phyloP scores from a whole-genome alignment of 2,888 invertebrate species.

The Chrysolina haemoptera region DNA sequence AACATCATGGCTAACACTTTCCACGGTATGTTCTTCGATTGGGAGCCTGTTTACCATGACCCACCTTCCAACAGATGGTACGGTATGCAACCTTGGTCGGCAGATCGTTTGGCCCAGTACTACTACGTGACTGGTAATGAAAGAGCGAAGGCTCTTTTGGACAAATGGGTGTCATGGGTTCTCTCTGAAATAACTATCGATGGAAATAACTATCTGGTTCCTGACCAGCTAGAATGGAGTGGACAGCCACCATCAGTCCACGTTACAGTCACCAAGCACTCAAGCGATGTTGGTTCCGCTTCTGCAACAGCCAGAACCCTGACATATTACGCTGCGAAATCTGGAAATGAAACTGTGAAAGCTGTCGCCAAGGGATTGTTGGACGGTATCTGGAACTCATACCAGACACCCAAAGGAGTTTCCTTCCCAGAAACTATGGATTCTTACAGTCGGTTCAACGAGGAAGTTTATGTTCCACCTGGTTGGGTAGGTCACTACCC shows the following conservation, averaged over 20 bases:
- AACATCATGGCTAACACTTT: constrained; percentile 52
- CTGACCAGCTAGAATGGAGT: constrained; percentile 50
- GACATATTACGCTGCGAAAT: constrained; percentile 55
- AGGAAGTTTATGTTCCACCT: constrained; percentile 53
- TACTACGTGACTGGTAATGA: constrained; percentile 54
- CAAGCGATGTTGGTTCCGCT: constrained; percentile 53
- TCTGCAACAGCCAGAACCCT: constrained; percentile 54
- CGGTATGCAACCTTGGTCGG: constrained; percentile 58
- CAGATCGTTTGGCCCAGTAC: constrained; percentile 56
- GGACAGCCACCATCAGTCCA: constrained; percentile 53
- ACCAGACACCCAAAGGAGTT: constrained; percentile 50
- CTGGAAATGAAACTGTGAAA: constrained; percentile 49
- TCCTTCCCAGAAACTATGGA: constrained; percentile 52
- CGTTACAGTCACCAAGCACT: constrained; percentile 47
- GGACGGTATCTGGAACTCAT: constrained; percentile 50
- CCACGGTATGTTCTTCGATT: constrained; percentile 57
- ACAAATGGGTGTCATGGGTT: constrained; percentile 56
- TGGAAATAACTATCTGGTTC: constrained; percentile 49
- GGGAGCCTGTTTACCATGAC: constrained; percentile 58
- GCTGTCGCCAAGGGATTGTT: constrained; percentile 49
- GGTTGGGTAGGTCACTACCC: constrained; percentile 56
- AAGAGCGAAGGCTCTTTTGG: constrained; percentile 48
- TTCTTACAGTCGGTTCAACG: constrained; percentile 52
- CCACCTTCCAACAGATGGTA: constrained; percentile 59
- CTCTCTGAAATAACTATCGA: constrained; percentile 45